Base-by-base conservation (phyloP, 2,113 vertebrate genomes). In the Dipodomys spectabilis region DNA sequence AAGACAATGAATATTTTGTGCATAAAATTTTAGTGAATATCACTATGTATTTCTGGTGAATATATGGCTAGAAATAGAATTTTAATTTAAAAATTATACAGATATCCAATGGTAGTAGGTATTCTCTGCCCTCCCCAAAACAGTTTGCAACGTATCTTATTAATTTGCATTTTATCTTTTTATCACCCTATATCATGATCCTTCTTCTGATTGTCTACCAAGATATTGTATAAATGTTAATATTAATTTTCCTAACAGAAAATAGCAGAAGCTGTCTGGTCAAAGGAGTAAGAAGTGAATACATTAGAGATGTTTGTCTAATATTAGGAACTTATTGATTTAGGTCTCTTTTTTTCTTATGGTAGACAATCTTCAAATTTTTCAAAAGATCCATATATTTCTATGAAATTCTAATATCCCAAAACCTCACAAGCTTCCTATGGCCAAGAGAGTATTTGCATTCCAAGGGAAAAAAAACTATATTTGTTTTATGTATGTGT, bases 121-220 rank as follows among this genome's bases (percentile, higher is more conserved):
- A 75, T 62, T 18, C 1, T 2, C 25, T 64, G 62, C 23, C 20
- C 60, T 16, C 16, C 19, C 1, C 2, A 53, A 16, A 65, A 82
- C 32, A 25, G 16, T 74, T 72, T 30, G 35, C 22, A 49, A 72
- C 60, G 5, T 64, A 10, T 77, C 25, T 32, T 32, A 68, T 69
- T 30, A 20, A 6, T 73, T 93, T 86, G 74, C 82, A 6, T 78
- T 82, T 82, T 74, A 79, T 7, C 12, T 69, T 88, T 94, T 86
- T 39, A 73, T 86, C 6, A 13, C 82, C 57, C 20, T 27, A 44
- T 32, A 2, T 69, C 19, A 72, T 6, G 5, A 69, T 79, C 68
- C 15, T 7, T 4, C 1, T 49, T 18, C 68, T 75, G 23, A 2
- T 16, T 9, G 2, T 72, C 0, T 32, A 35, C 22, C 16, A 74